Percentiles rank a stretch among this genome's conserved stretches.
phyloP scores from a whole-genome alignment of 2,113 vertebrate species.

The Pelobates fuscus region DNA sequence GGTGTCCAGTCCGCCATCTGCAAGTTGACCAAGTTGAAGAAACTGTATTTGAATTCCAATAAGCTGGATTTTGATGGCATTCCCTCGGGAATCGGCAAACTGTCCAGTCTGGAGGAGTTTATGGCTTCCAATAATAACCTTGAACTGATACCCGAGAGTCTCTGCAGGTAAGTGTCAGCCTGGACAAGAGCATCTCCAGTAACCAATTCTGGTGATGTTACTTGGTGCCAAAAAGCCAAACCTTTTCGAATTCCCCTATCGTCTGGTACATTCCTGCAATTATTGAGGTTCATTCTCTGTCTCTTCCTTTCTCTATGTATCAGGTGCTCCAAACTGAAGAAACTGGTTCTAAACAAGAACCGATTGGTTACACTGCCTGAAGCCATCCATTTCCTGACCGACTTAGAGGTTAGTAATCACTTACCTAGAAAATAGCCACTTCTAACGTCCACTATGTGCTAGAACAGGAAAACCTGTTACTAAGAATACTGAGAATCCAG shows the following conservation, averaged over 20 bases:
- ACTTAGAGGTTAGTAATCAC: constrained; percentile 81
- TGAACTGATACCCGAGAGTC: constrained; percentile 92
- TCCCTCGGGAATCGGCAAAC: constrained; percentile 91
- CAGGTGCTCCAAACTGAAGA: constrained; percentile 91
- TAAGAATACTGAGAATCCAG: too few species aligned
- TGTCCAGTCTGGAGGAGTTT: constrained; percentile 87
- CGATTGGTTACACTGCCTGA: constrained; percentile 92
- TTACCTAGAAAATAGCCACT: neutral
- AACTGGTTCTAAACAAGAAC: constrained; percentile 94
- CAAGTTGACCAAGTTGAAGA: constrained; percentile 93
- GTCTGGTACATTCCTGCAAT: too few species aligned
- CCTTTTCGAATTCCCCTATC: too few species aligned
- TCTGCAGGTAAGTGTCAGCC: constrained; percentile 89
- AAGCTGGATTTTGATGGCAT: constrained; percentile 95
- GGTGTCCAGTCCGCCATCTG: constrained; percentile 85
- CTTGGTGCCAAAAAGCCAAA: too few species aligned
- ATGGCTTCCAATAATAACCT: constrained; percentile 97
- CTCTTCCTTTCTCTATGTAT: too few species aligned
- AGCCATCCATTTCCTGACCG: constrained; percentile 88
- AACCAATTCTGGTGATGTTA: too few species aligned
- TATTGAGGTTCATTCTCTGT: too few species aligned
- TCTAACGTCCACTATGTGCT: too few species aligned
- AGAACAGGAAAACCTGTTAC: too few species aligned
- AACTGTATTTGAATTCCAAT: constrained; percentile 94
- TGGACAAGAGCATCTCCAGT: too few species aligned